These are phyloP conservation scores for Rhamnusium bicolor DNA, from an alignment of 2,888 invertebrate genomes.

Conservation along the genomic window DNA sequence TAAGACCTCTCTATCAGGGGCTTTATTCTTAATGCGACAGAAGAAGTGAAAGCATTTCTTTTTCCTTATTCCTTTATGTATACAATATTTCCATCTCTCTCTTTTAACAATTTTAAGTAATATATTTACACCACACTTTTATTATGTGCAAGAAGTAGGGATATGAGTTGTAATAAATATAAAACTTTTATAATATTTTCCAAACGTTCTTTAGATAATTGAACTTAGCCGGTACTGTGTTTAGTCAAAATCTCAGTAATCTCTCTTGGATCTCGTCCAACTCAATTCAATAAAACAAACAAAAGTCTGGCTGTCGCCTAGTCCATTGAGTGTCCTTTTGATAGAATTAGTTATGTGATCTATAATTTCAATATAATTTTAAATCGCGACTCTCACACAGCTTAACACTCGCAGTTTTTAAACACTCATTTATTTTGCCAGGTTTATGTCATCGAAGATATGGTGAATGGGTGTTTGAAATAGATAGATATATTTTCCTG, in stretches of 20 bases:
- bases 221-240: constrained; percentile 2
- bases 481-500: background rate
- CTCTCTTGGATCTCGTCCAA: constrained; percentile 9
- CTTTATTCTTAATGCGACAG: too few species aligned
- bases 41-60: too few species aligned
- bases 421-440: background rate
- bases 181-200: too few species aligned
- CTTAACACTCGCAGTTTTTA: background rate
- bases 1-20: too few species aligned
- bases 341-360: background rate
- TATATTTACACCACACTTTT: too few species aligned
- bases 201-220: too few species aligned
- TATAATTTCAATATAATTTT: constrained; percentile 4
- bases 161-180: too few species aligned
- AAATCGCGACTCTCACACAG: background rate
- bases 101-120: too few species aligned
- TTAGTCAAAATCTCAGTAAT: background rate
- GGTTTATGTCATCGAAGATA: background rate
- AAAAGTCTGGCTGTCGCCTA: background rate
- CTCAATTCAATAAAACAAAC: constrained; percentile 15
- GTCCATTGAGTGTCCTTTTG: constrained; percentile 14
- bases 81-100: too few species aligned
- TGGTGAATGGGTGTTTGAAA: background rate
- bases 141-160: too few species aligned
- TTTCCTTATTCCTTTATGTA: too few species aligned